Base-by-base conservation (phyloP, 2,797 vertebrate genomes). In the Platalea minor region DNA sequence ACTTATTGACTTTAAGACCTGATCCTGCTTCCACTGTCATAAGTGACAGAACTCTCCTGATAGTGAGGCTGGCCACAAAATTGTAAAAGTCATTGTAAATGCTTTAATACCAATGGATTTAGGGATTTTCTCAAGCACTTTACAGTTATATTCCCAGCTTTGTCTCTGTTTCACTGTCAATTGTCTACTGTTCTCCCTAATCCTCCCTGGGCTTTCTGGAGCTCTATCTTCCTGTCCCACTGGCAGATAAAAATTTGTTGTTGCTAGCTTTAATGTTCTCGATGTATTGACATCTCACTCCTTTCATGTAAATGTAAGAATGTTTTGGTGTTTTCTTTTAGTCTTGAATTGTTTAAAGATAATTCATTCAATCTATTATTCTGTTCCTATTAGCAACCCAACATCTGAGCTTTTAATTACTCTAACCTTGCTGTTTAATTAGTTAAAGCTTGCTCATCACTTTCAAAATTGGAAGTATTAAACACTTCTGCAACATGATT, bases 121-220 rank as follows among this genome's bases (percentile, higher is more conserved):
- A 93, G 85, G 89, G 96, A 97, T 97, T 97, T 97, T 94, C 95
- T 96, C 93, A 88, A 95, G 94, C 92, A 95, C 92, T 97, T 97
- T 94, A 97, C 89, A 94, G 95, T 92, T 95, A 64, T 18, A 82
- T 97, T 97, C 94, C 95, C 96, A 96, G 91, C 92, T 96, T 96
- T 97, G 96, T 97, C 82, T 89, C 59, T 87, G 77, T 83, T 94
- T 92, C 85, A 25, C 88, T 97, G 88, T 72, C 12, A 12, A 96
- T 96, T 95, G 88, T 95, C 93, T 96, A 21, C 86, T 94, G 80
- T 83, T 94, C 89, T 84, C 84, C 68, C 75, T 97, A 96, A 97
- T 96, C 93, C 86, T 96, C 61, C 77, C 72, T 72, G 64, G 74
- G 76, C 79, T 83, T 96, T 93, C 92, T 93, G 83, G 60, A 93